Evolutionary conservation across 1,140 invertebrate species (phyloP).

Genomic region (Trinorchestia longiramus): DNA sequence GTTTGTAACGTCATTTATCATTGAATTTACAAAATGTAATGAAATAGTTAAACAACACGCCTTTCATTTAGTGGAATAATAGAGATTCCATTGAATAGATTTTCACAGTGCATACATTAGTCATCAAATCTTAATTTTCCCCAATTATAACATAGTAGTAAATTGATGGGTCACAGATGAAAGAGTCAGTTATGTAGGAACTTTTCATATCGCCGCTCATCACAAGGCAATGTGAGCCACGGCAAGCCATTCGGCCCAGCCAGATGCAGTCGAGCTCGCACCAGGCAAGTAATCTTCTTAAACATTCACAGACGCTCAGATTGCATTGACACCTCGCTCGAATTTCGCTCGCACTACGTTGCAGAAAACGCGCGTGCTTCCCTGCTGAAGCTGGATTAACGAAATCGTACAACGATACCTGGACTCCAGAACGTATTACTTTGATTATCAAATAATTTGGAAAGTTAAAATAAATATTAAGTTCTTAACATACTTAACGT

Average conservation of each 20-base stretch:
- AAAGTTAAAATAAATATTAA: background rate
- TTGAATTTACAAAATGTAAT: background rate
- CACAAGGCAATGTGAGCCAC: background rate
- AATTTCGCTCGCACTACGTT: background rate
- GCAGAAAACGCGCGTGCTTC: slow-evolving; percentile 8
- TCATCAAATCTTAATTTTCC: background rate
- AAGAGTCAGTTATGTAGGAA: background rate
- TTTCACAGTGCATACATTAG: background rate
- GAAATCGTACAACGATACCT: background rate
- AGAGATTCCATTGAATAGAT: background rate
- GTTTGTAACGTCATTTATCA: background rate
- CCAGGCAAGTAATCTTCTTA: slow-evolving; percentile 36
- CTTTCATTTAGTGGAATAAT: background rate
- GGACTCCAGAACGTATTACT: background rate
- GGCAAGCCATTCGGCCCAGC: background rate
- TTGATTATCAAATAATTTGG: background rate
- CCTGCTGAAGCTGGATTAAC: background rate
- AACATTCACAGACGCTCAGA: slow-evolving; percentile 35
- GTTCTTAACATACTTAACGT: background rate
- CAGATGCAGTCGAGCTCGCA: background rate
- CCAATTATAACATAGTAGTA: background rate
- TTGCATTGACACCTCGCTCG: slow-evolving; percentile 21
- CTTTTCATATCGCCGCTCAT: background rate
- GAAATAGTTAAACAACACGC: background rate
- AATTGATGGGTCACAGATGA: background rate